Percentiles rank a stretch among this genome's conserved stretches.
These are phyloP conservation scores for Aphidius colemani DNA, from an alignment of 2,888 invertebrate genomes.

Conservation along the genomic window DNA sequence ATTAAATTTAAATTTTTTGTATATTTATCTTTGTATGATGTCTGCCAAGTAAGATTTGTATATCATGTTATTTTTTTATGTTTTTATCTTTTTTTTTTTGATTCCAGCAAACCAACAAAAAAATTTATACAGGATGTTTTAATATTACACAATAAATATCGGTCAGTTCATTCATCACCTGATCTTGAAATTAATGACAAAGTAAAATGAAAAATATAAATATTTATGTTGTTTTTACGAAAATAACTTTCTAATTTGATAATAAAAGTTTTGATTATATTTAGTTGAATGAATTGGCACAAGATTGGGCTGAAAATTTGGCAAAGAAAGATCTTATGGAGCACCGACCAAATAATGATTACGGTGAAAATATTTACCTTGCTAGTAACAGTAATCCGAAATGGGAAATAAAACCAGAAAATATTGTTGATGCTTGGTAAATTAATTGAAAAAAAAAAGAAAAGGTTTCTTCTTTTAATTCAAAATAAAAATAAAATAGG, in stretches of 20 bases:
- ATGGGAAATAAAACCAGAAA: slow-evolving; percentile 35
- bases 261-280: no score
- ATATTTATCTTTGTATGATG: not conserved
- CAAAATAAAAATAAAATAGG: slow-evolving; percentile 32
- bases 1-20: no score
- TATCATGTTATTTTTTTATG: not conserved
- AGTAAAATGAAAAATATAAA: slow-evolving; percentile 33
- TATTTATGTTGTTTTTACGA: not conserved
- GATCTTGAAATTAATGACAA: slow-evolving; percentile 42
- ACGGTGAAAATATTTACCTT: slow-evolving; percentile 50
- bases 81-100: not conserved
- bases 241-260: not conserved
- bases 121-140: slow-evolving; percentile 43
- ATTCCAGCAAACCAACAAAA: slow-evolving; percentile 13
- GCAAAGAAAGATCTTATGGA: slow-evolving; percentile 38
- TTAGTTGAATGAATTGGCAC: slow-evolving; percentile 47
- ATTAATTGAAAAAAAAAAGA: slow-evolving; percentile 15
- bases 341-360: slow-evolving; percentile 39
- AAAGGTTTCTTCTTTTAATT: not conserved
- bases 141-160: slow-evolving; percentile 45
- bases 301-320: slow-evolving; percentile 48
- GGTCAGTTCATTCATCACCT: slow-evolving; percentile 43
- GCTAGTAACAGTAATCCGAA: slow-evolving; percentile 32
- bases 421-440: slow-evolving; percentile 44
- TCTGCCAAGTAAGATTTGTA: not conserved